Evolutionary conservation across 2,797 vertebrate species (phyloP), one percentile per base, ranked within the genome.

Genomic region (Myotis myotis): DNA sequence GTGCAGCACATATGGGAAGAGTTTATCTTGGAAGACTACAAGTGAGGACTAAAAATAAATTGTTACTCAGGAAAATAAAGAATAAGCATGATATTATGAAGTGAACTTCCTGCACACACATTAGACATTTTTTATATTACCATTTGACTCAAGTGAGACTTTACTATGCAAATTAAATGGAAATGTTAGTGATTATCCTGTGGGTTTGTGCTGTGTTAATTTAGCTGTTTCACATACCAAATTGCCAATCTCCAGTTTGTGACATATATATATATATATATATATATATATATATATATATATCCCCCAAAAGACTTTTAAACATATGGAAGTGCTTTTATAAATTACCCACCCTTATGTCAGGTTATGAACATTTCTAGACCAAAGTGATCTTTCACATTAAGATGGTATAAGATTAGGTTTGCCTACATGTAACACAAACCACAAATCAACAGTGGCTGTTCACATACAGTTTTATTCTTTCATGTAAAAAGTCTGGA

Each of bases 81-180:
- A 74, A 72, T 85, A 78, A 87, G 72, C 87, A 81, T 89, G 68
- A 66, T 87, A 55, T 78, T 82, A 64, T 82, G 55, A 92, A 85
- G 85, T 79, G 17, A 87, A 38, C 44, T 82, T 90, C 47, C 44
- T 90, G 13, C 84, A 70, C 20, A 78, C 16, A 93, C 4, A 64
- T 78, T 87, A 83, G 72, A 47, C 74, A 81, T 83, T 88, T 95
- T 93, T 93, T 87, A 82, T 86, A 93, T 89, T 94, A 75, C 36
- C 64, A 74, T 84, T 95, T 92, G 70, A 95, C 36, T 90, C 53
- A 94, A 93, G 66, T 22, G 62, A 87, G 33, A 93, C 53, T 93
- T 95, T 92, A 92, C 96, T 88, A 94, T 96, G 79, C 80, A 97
- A 96, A 95, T 90, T 93, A 87, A 90, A 93, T 95, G 88, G 68